These are phyloP conservation scores for Sterrhoptilus dennistouni DNA, from an alignment of 2,113 vertebrate species.

Conservation along the genomic window DNA sequence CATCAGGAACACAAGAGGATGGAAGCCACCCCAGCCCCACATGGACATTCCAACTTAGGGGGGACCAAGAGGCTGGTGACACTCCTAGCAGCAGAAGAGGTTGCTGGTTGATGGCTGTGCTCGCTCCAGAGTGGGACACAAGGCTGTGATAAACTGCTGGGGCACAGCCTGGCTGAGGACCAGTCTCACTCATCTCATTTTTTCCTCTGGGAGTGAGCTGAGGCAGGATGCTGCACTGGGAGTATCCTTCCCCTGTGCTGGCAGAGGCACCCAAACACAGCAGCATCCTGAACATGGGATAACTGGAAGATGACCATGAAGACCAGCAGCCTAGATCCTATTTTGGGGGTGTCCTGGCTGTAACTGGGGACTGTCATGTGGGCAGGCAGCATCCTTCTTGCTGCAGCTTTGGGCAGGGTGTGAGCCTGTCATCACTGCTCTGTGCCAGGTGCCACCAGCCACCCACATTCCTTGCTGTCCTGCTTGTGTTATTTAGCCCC, in stretches of 20 bases:
- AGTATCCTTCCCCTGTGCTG: neutral
- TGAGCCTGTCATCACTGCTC: neutral
- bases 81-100: neutral
- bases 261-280: neutral
- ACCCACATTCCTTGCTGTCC: neutral
- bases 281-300: fast-evolving
- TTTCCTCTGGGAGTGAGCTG: neutral
- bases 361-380: fast-evolving
- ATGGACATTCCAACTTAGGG: fast-evolving
- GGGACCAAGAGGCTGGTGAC: neutral
- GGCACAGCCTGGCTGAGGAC: neutral
- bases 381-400: neutral
- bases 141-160: neutral
- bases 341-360: neutral
- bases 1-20: neutral
- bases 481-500: neutral
- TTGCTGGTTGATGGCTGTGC: neutral
- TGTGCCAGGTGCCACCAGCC: neutral
- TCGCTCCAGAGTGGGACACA: fast-evolving
- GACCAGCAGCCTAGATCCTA: neutral
- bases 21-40: neutral
- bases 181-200: neutral
- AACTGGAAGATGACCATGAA: neutral
- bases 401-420: fast-evolving
- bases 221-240: neutral